Base-by-base conservation (phyloP, 2,888 invertebrate species). In the Idaea dimidiata region DNA sequence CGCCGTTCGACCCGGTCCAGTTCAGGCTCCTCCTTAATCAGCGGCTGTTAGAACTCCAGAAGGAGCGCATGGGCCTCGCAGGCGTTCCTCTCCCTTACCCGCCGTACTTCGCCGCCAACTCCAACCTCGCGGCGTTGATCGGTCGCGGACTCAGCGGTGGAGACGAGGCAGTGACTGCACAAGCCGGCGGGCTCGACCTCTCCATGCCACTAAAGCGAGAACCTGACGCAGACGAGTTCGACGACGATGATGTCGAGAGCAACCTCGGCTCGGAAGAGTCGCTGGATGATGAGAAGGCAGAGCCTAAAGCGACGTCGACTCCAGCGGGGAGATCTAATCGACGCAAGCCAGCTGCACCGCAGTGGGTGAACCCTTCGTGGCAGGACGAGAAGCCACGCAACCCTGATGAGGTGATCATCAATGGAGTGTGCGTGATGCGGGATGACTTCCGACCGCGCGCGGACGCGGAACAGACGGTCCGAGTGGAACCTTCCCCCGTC, bases 321-420 rank as follows among this genome's bases (percentile, higher is more conserved):
- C 92, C 93, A 56, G 82, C 87, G 57, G 82, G 82, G 31, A 86
- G 93, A 18, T 91, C 93, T 24, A 97, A 96, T 62, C 92, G 98
- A 68, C 94, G 99, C 78, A 99, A 99, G 92, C 98, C 98, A 0
- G 98, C 98, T 0, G 98, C 98, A 61, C 99, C 99, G 1, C 98
- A 99, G 88, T 98, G 99, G 98, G 98, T 99, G 5, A 98, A 98
- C 87, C 99, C 99, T 7, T 97, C 97, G 76, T 97, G 97, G 97
- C 96, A 96, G 79, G 96, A 96, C 80, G 94, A 94, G 72, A 93
- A 93, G 72, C 92, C 93, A 17, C 86, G 93, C 57, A 89, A 84
- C 79, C 91, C 87, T 68, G 96, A 96, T 77, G 97, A 97, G 81
- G 97, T 97, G 31, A 97, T 98, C 79, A 97, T 98, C 76, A 98